Conservation (phyloP, 2,797 vertebrate species). For the Pseudocheirus occidentalis region DNA sequence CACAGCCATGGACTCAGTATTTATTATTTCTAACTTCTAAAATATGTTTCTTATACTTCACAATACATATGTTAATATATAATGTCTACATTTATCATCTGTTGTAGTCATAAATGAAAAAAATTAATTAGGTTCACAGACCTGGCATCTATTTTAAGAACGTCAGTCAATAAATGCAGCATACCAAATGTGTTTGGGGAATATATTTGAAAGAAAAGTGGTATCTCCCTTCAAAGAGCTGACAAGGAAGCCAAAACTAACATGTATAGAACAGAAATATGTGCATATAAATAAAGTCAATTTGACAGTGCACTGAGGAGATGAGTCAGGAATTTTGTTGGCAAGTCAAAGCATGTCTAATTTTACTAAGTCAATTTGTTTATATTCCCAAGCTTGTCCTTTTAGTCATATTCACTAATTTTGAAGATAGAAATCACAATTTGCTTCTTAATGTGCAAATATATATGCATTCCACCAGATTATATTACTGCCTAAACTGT, state of each 20-base stretch:
- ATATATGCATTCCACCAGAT: conserved; percentile 26
- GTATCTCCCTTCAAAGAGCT: not conserved
- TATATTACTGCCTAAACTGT: not conserved
- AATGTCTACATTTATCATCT: conserved; percentile 17
- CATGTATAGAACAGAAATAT: conserved; percentile 1
- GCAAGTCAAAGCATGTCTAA: conserved; percentile 36
- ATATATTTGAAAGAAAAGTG: conserved; percentile 6
- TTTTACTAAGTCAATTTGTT: conserved; percentile 14
- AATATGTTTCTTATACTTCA: conserved; percentile 4
- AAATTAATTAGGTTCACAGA: not conserved
- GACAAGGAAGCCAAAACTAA: conserved; percentile 10
- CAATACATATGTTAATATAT: not conserved
- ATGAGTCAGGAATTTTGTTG: conserved; percentile 25
- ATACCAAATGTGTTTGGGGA: not conserved
- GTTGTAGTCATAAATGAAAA: conserved; percentile 1
- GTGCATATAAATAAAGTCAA: not conserved
- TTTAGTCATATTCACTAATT: conserved; percentile 1
- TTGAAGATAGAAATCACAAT: conserved; percentile 14
- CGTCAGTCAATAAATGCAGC: not conserved
- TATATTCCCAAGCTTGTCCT: conserved; percentile 5
- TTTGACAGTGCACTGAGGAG: not conserved
- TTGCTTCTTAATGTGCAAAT: conserved; percentile 26
- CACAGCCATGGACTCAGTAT: not conserved
- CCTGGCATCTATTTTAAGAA: not conserved
- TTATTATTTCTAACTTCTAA: conserved; percentile 9